These are phyloP conservation scores for Pissodes strobi DNA, from an alignment of 1,140 invertebrate species.

Conservation along the genomic window DNA sequence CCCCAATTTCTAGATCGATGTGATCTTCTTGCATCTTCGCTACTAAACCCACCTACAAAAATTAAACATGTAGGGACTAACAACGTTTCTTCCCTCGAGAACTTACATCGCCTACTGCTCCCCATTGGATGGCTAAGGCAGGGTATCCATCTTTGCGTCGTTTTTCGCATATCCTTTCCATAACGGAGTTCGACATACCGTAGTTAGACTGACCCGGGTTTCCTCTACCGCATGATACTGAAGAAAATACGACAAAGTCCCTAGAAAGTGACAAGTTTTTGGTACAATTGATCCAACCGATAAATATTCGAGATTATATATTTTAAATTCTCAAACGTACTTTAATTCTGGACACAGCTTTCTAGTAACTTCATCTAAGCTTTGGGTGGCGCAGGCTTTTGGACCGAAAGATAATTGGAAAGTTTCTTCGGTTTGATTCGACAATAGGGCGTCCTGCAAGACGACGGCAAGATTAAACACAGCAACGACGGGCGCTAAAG, in stretches of 20 bases:
- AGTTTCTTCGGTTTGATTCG: conserved; percentile 60
- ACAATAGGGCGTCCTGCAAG: conserved; percentile 59
- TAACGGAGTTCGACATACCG: conserved; percentile 73
- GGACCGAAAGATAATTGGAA: conserved; percentile 58
- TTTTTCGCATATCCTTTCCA: conserved; percentile 73
- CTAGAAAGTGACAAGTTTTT: conserved; percentile 27
- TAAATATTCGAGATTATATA: background rate
- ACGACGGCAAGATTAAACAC: conserved; percentile 82
- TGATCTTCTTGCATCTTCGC: conserved; percentile 81
- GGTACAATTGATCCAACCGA: background rate
- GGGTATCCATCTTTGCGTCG: conserved; percentile 64
- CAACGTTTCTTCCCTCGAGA: too few relatives aligned
- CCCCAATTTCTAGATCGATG: conserved; percentile 74
- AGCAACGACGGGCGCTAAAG: conserved; percentile 69
- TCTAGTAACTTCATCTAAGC: conserved; percentile 60
- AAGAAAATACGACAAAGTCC: conserved; percentile 80
- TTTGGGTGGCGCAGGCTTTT: conserved; percentile 59
- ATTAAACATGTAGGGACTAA: too few relatives aligned
- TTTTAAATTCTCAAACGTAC: conserved; percentile 24
- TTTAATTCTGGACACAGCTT: conserved; percentile 59
- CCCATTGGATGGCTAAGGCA: conserved; percentile 73
- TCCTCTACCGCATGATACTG: conserved; percentile 84
- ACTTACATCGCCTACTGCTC: conserved; percentile 69
- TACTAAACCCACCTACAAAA: conserved; percentile 66
- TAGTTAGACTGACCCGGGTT: conserved; percentile 91